Conservation (phyloP, 2,888 invertebrate genomes). For the Philhelius pedissequus region DNA sequence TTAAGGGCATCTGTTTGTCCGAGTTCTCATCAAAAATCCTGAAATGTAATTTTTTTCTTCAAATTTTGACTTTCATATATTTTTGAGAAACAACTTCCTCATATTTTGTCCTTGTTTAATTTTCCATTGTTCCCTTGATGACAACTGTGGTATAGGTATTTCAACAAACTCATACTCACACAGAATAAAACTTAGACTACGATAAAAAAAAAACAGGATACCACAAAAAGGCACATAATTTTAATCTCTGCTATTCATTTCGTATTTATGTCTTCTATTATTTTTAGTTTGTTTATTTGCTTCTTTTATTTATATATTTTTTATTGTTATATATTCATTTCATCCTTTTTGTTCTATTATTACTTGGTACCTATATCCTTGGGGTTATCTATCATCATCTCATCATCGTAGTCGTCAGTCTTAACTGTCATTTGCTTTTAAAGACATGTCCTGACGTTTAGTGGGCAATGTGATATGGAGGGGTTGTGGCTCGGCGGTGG, state of each 20-base stretch:
- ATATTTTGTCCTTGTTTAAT: conserved; percentile 44
- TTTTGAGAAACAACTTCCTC: neutral
- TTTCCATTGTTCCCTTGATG: conserved; percentile 49
- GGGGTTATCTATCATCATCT: conserved; percentile 63
- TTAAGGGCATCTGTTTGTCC: conserved; percentile 7
- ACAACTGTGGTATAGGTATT: conserved; percentile 7
- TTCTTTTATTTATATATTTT: conserved; percentile 40
- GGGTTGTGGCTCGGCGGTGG: neutral
- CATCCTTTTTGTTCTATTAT: conserved; percentile 25
- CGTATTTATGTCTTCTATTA: conserved; percentile 44
- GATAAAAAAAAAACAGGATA: neutral
- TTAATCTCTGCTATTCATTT: conserved; percentile 64
- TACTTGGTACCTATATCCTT: conserved; percentile 65
- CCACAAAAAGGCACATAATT: conserved; percentile 61
- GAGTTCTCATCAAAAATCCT: conserved; percentile 35
- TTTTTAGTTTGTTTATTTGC: conserved; percentile 55
- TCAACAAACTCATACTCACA: neutral
- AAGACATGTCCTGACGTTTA: conserved; percentile 29
- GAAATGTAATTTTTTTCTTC: conserved; percentile 34
- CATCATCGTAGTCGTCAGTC: conserved; percentile 59
- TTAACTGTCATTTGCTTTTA: conserved; percentile 65
- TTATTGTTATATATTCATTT: conserved; percentile 63
- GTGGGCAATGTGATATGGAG: no score
- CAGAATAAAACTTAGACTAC: conserved; percentile 1
- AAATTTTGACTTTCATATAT: conserved; percentile 16